Evolutionary conservation across 2,888 invertebrate genomes (phyloP), one percentile per base, ranked within the genome.

Genomic region (Thereva nobilitata): DNA sequence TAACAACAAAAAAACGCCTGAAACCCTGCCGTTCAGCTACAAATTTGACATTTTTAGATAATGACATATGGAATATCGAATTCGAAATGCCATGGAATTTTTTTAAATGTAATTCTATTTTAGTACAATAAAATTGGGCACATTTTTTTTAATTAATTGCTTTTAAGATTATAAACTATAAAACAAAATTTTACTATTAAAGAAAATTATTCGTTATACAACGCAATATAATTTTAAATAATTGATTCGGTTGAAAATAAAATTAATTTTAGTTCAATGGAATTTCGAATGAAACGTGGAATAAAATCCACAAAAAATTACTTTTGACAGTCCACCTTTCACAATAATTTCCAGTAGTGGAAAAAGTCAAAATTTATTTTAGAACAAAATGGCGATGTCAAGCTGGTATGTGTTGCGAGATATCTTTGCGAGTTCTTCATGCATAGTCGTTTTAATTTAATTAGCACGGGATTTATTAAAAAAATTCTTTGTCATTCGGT

Each of bases 331-430:
- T 23, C 23, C 23, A 23, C 23, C 23, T 34, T 52, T 9, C 53
- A 40, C 37, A 64, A 41, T 41, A 37, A 45, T 10, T 10, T 12
- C 38, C 45, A 45, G 56, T 55, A 49, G 34, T 56, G 42, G 40
- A 8, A 9, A 49, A 40, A 63, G 50, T 35, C 41, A 41, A 56
- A 66, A 40, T 50, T 23, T 23, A 23, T 23, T 63, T 63, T 67
- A 64, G 64, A 67, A 64, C 67, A 67, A 67, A 67, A 67, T 67
- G 67, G 67, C 64, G 67, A 41, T 67, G 64, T 52, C 64, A 64
- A 41, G 10, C 35, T 45, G 34, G 56, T 41, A 35, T 34, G 12
- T 59, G 59, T 59, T 12, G 34, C 34, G 45, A 44, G 42, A 23
- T 23, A 23, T 23, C 23, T 57, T 45, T 42, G 23, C 23, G 59